Evolutionary conservation across 1,140 invertebrate species (phyloP), one percentile per base, ranked within the genome.

Genomic region (Atta texana): DNA sequence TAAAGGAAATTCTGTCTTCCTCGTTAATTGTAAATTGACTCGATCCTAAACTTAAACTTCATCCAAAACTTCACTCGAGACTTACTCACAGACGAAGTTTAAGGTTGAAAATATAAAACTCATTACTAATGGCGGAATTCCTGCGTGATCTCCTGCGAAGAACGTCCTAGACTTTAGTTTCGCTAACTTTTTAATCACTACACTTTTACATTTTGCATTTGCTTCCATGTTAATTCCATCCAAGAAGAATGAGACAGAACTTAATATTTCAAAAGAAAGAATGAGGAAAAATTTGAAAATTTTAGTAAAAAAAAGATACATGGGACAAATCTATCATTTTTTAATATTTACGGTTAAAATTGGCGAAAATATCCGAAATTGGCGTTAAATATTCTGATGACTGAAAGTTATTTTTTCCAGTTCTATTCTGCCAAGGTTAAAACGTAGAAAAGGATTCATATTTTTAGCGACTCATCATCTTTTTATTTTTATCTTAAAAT

Each of bases 21-120:
- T 69, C 51, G 51, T 71, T 81, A 81, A 81, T 81, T 69, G 31
- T 55, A 71, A 69, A 44, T 44, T 34, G 64, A 69, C 49, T 71
- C 16, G 49, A 80, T 68, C 8, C 53, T 39, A 57, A 81, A 69
- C 16, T 81, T 69, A 34, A 51, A 68, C 49, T 80, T 55, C 21
- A 55, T 71, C 3, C 53, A 21, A 57, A 71, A 81, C 53, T 81
- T 81, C 14, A 59, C 59, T 31, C 31, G 44, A 31, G 39, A 28
- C 21, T 81, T 55, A 18, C 64, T 24, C 51, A 3, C 34, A 16
- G 34, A 31, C 12, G 31, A 44, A 81, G 34, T 81, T 81, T 81
- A 69, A 59, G 16, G 34, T 55, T 55, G 31, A 81, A 28, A 53
- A 81, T 55, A 57, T 16, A n/a, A 64, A 57, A 81, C 51, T 71